Evolutionary conservation across 2,888 invertebrate species (phyloP).

Genomic region (Tholera decimalis): DNA sequence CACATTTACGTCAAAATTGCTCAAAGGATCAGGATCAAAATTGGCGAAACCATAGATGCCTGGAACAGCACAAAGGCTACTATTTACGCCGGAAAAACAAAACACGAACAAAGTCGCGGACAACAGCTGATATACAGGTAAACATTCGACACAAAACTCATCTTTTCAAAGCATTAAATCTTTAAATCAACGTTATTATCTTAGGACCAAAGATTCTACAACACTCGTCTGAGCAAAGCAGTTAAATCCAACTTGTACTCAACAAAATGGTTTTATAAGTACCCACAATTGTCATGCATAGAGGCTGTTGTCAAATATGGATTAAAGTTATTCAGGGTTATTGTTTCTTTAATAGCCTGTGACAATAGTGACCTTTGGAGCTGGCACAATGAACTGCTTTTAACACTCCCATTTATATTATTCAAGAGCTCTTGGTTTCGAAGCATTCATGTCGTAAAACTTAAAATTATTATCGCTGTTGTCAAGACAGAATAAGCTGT

Average conservation of each 20-base stretch:
- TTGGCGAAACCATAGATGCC: too few species aligned
- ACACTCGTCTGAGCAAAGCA: conserved; percentile 14
- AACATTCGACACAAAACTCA: background rate
- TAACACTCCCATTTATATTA: conserved; percentile 40
- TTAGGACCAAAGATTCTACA: conserved; percentile 13
- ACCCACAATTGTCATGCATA: conserved; percentile 50
- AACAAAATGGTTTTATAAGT: conserved; percentile 56
- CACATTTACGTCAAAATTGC: too few species aligned
- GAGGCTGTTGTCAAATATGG: conserved; percentile 59
- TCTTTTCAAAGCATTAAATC: background rate
- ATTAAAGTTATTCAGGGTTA: conserved; percentile 54
- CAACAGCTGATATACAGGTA: too few species aligned
- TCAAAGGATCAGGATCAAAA: too few species aligned
- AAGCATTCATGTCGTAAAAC: conserved; percentile 41
- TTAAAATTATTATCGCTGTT: conserved; percentile 34
- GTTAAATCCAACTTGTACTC: conserved; percentile 18
- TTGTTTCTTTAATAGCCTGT: conserved; percentile 64
- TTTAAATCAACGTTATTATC: conserved; percentile 1
- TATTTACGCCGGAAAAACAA: too few species aligned
- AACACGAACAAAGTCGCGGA: too few species aligned
- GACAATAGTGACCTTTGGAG: conserved; percentile 58
- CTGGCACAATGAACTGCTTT: conserved; percentile 56
- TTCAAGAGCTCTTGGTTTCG: conserved; percentile 24
- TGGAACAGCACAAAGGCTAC: too few species aligned
- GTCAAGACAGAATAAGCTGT: conserved; percentile 4